Evolutionary conservation across 1,140 invertebrate species (phyloP).

Genomic region (Diabrotica undecimpunctata): DNA sequence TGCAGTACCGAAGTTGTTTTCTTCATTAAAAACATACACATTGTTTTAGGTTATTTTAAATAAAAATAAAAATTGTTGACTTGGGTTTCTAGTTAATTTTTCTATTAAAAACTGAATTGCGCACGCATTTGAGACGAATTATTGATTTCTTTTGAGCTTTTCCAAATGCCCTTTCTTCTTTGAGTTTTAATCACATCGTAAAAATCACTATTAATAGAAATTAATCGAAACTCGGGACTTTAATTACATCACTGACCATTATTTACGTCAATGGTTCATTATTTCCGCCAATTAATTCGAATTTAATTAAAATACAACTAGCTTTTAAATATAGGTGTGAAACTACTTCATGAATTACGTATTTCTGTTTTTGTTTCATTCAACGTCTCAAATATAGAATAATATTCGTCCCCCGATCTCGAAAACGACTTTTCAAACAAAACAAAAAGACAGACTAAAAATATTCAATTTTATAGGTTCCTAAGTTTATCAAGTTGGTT

Average conservation of each 20-base stretch:
- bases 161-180: conserved; percentile 6
- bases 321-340: neutral
- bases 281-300: conserved; percentile 8
- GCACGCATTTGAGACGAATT: conserved; percentile 7
- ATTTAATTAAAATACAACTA: neutral
- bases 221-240: neutral
- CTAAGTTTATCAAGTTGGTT: no score
- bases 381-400: neutral
- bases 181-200: neutral
- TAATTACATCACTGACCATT: conserved; percentile 10
- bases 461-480: neutral
- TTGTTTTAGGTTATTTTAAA: conserved; percentile 8
- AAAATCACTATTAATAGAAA: conserved; percentile 11
- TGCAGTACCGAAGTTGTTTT: neutral
- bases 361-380: neutral
- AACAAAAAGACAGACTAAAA: neutral
- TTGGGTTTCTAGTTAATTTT: conserved; percentile 3
- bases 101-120: conserved; percentile 6
- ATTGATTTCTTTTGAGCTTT: conserved; percentile 15
- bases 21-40: conserved; percentile 1
- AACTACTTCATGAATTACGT: neutral
- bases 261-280: conserved; percentile 14
- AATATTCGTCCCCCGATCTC: neutral
- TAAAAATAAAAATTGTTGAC: neutral
- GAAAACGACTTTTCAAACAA: neutral